Evolutionary conservation across 2,797 vertebrate species (phyloP), one percentile per base, ranked within the genome.

Genomic region (Sebastiscus albofasciatus): DNA sequence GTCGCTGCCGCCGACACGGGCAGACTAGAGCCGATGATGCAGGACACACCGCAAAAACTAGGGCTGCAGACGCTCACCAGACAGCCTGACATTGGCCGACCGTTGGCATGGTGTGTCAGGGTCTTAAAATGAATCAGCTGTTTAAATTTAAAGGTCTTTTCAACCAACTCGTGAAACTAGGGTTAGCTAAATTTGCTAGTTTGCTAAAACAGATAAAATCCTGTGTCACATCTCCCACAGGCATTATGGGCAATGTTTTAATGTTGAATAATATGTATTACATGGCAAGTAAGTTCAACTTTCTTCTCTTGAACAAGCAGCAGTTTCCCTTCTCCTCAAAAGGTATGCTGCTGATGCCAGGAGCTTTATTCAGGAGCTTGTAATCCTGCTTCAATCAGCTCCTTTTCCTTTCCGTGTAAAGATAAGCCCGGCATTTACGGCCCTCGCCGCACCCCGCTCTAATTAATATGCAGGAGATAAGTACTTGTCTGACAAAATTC

Each of bases 311-410:
- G 87, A 87, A 89, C 87, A 82, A 80, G 84, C 91, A 90, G 84
- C 82, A 79, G 46, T 87, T 88, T 81, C 33, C 69, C 59, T 72
- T 82, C 59, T 76, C 64, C 82, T 87, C 79, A 34, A 81, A 92
- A 85, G 88, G 83, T 90, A 92, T 87, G 88, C 87, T 92, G 91
- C 94, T 93, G 92, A 92, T 94, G 95, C 92, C 87, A 87, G 92
- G 87, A 90, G 93, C 92, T 95, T 94, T 93, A 93, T 95, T 92
- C 92, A 88, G 89, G 85, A 93, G 88, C 93, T 92, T 91, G 92
- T 95, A 96, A 96, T 96, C 94, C 94, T 93, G 94, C 95, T 94
- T 94, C 93, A 94, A 96, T 95, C 95, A 95, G 94, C 95, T 93
- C 85, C 88, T 94, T 94, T 95, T 92, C 88, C 88, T 93, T 88